phyloP scores from a whole-genome alignment of 2,888 invertebrate species.

The Beris morrisii region DNA sequence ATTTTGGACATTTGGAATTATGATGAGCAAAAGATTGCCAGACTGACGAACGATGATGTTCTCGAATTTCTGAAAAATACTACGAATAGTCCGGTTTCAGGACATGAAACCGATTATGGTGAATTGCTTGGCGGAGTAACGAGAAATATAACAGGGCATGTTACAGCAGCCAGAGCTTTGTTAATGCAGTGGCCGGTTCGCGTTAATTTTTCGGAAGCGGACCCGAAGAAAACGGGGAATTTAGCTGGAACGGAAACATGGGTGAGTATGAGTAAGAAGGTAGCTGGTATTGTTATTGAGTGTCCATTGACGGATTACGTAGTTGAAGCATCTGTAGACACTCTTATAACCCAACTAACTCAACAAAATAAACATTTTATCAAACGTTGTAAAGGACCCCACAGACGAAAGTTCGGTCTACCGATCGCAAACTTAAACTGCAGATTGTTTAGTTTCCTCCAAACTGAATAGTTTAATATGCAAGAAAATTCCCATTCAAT shows the following conservation, averaged over 20 bases:
- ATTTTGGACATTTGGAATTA: conserved; percentile 73
- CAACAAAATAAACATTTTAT: no score
- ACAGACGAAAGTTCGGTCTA: no score
- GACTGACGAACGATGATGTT: conserved; percentile 64
- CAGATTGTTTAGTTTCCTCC: no score
- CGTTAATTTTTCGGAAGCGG: conserved; percentile 68
- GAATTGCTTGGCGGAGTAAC: conserved; percentile 65
- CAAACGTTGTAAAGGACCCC: no score
- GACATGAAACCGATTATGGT: conserved; percentile 66
- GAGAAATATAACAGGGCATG: conserved; percentile 63
- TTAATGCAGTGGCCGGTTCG: conserved; percentile 66
- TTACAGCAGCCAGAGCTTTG: conserved; percentile 66
- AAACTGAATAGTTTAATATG: no score
- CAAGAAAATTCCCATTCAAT: no score
- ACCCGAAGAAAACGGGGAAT: conserved; percentile 69
- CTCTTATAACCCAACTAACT: no score
- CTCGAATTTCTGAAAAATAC: conserved; percentile 63
- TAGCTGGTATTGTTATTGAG: no score
- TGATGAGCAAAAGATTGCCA: conserved; percentile 59
- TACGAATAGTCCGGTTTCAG: conserved; percentile 65
- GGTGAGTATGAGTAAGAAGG: conserved; percentile 56
- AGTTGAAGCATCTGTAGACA: no score
- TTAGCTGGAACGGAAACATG: conserved; percentile 74
- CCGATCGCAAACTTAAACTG: no score
- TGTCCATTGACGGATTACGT: no score